Evolutionary conservation across 2,113 vertebrate species (phyloP).

Genomic region (Datnioides undecimradiatus): DNA sequence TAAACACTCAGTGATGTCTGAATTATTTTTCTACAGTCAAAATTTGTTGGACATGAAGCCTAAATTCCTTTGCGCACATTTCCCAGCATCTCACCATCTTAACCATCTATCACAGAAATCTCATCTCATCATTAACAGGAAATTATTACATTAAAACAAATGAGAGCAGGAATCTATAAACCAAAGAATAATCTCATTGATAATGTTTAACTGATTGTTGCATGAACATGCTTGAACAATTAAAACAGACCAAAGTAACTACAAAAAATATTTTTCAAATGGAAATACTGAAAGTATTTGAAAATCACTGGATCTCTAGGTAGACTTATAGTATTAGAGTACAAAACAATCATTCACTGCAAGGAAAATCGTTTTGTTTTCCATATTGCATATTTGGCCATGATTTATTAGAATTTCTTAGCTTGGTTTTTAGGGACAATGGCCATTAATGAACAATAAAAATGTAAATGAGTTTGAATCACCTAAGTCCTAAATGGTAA

Average conservation of each 20-base stretch:
- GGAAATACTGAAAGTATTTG: neutral
- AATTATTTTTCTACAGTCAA: neutral
- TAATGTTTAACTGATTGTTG: too few species aligned
- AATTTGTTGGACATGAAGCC: neutral
- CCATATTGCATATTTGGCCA: neutral
- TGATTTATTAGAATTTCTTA: neutral
- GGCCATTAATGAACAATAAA: constrained; percentile 29
- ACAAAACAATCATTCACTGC: neutral
- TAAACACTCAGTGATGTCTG: neutral
- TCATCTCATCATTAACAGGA: too few species aligned
- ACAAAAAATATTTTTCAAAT: neutral
- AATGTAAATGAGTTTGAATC: constrained; percentile 7
- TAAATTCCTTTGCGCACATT: neutral
- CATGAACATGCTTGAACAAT: too few species aligned
- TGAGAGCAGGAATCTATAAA: too few species aligned
- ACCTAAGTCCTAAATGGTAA: neutral
- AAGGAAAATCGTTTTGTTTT: neutral
- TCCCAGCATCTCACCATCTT: neutral
- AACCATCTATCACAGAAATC: neutral
- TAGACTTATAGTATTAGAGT: neutral
- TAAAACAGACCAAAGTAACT: neutral
- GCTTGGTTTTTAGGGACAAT: neutral
- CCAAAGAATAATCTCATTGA: too few species aligned
- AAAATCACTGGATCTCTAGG: neutral
- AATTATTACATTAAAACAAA: too few species aligned